A percentile compares a stretch with the other conserved stretches of the same genome.
phyloP scores from a whole-genome alignment of 2,113 vertebrate species.

The Pterocles burchelli region DNA sequence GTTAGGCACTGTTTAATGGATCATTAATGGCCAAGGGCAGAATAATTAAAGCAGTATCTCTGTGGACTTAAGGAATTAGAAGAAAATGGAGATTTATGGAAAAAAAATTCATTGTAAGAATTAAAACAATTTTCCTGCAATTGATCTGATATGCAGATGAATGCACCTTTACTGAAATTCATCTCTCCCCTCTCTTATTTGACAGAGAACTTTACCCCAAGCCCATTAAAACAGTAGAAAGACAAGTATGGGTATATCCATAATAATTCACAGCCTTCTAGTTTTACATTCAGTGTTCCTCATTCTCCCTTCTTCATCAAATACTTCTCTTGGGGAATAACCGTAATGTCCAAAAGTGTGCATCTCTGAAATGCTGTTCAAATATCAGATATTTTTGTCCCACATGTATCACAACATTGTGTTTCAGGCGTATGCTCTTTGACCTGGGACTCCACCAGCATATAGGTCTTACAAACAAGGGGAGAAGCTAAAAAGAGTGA shows the following conservation, averaged over 20 bases:
- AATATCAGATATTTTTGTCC: not conserved
- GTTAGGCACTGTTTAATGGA: constrained; percentile 35
- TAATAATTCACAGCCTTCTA: not conserved
- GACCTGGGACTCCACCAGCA: not conserved
- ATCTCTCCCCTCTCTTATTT: not conserved
- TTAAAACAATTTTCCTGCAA: constrained; percentile 30
- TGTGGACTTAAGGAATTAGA: constrained; percentile 48
- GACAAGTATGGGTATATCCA: not conserved
- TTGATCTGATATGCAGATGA: constrained; percentile 24
- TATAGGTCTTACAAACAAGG: not conserved
- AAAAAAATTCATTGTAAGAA: constrained; percentile 34
- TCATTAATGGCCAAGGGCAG: constrained; percentile 47
- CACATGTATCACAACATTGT: not conserved
- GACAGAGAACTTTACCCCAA: not conserved
- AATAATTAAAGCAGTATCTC: constrained; percentile 54
- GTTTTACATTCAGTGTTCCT: not conserved
- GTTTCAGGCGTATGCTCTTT: not conserved
- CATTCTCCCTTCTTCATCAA: not conserved
- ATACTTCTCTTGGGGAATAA: not conserved
- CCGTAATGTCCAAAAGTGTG: not conserved
- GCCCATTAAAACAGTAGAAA: not conserved
- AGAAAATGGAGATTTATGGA: constrained; percentile 54
- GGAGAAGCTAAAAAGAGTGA: not conserved
- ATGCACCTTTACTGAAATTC: not conserved
- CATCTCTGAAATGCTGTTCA: not conserved